Evolutionary conservation across 1,140 invertebrate species (phyloP), one percentile per base, ranked within the genome.

Genomic region (Mizuhopecten yessoensis): DNA sequence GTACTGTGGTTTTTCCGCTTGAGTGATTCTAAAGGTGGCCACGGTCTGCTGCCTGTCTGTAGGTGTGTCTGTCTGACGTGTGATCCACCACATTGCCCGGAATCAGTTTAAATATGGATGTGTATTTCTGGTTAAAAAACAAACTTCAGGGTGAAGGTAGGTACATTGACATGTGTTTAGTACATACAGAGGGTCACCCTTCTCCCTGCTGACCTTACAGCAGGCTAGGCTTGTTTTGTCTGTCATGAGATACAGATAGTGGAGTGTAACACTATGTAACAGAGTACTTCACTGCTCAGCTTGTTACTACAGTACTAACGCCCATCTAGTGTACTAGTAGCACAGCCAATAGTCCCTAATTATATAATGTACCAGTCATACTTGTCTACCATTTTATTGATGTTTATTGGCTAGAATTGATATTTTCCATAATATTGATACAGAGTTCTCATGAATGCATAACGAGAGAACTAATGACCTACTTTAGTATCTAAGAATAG

Each of bases 11-110:
- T 75, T n/a, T 75, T 75, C 57, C 57, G 57, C 20, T 75, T 29
- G 23, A 75, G 57, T 75, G 57, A 75, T 75, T 75, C 57, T 75
- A 75, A 75, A 23, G 57, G 57, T 75, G 15, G 57, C 23, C n/a
- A 75, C n/a, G 57, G 57, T 75, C 57, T 75, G 23, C 57, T 75
- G 57, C 57, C 57, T 75, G 57, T 75, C 57, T 75, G 57, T 29
- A 75, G 57, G 57, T 75, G 57, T 75, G 57, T 75, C 57, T 75
- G 57, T 75, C 57, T 75, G 57, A n/a, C 57, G n/a, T 29, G 57
- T 29, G 23, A 75, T 5, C 57, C n/a, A 29, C 57, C 17, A 7
- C 57, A 29, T 75, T 5, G 23, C 57, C 57, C 29, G 57, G 57
- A 45, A 45, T 45, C 42, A 17, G 23, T 75, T 75, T 75, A 75